phyloP scores from a whole-genome alignment of 2,113 vertebrate genomes.

The Eclectus roratus region DNA sequence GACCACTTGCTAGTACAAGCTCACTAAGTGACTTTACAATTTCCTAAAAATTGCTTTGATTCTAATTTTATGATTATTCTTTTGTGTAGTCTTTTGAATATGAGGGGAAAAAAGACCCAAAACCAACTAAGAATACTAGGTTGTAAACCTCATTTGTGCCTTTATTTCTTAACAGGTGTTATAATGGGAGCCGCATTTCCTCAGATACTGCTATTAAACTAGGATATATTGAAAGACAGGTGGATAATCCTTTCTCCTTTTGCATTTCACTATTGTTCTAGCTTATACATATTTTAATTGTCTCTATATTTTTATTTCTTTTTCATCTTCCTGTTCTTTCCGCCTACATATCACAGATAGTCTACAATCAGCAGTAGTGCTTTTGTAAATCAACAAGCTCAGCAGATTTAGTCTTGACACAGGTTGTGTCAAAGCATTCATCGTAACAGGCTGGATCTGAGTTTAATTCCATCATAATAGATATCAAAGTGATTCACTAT shows the following conservation, averaged over 20 bases:
- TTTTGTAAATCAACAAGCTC: not conserved
- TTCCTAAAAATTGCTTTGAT: not conserved
- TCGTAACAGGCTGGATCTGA: not conserved
- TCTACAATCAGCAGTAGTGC: not conserved
- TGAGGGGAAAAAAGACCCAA: rapidly evolving
- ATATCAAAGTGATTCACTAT: not conserved
- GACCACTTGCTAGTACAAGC: not conserved
- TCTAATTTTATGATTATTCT: not conserved
- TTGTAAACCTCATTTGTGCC: not conserved
- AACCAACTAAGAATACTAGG: not conserved
- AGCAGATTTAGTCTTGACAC: not conserved
- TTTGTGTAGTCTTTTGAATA: not conserved
- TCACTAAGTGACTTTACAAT: not conserved
- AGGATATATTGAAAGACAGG: not conserved
- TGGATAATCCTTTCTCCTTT: not conserved
- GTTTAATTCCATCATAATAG: not conserved
- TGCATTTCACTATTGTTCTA: not conserved
- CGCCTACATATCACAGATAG: not conserved
- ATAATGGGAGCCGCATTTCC: not conserved
- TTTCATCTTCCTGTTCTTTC: not conserved
- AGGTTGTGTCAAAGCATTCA: not conserved
- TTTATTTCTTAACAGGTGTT: not conserved
- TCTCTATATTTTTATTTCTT: not conserved
- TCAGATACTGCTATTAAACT: not conserved
- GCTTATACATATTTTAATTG: not conserved